Conservation (phyloP, 2,113 vertebrate species). For the Phalacrocorax brasilianus region DNA sequence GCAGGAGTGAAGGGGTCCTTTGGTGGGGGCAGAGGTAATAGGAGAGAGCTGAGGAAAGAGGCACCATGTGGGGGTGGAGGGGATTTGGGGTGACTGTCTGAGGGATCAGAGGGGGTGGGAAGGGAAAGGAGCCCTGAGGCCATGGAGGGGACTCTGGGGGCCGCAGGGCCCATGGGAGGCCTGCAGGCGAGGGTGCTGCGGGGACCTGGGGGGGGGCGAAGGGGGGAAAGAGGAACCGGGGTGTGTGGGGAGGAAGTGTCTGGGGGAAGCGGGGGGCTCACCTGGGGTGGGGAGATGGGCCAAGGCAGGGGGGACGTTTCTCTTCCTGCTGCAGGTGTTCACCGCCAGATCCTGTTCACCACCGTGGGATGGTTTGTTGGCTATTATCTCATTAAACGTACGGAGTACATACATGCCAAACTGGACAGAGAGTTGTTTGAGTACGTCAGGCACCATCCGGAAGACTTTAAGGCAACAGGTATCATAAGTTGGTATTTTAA, state of each 20-base stretch:
- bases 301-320: no score
- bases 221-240: not conserved
- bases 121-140: not conserved
- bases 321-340: conserved; percentile 79
- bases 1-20: no score
- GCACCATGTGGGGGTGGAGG: rapidly evolving
- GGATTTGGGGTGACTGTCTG: not conserved
- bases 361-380: conserved; percentile 83
- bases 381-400: conserved; percentile 80
- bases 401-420: conserved; percentile 77
- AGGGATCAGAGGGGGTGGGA: rapidly evolving
- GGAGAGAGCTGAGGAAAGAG: not conserved
- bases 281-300: not conserved
- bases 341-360: conserved; percentile 81
- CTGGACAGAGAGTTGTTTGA: conserved; percentile 81
- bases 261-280: rapidly evolving
- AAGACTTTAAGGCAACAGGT: conserved; percentile 80
- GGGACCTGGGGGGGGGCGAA: not conserved
- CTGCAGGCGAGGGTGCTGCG: not conserved
- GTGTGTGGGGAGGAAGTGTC: rapidly evolving
- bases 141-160: not conserved
- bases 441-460: conserved; percentile 81
- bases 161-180: no score
- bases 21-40: no score
- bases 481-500: not conserved